These are phyloP conservation scores for Chloropsis cyanopogon DNA, from an alignment of 2,113 vertebrate species.

Conservation along the genomic window DNA sequence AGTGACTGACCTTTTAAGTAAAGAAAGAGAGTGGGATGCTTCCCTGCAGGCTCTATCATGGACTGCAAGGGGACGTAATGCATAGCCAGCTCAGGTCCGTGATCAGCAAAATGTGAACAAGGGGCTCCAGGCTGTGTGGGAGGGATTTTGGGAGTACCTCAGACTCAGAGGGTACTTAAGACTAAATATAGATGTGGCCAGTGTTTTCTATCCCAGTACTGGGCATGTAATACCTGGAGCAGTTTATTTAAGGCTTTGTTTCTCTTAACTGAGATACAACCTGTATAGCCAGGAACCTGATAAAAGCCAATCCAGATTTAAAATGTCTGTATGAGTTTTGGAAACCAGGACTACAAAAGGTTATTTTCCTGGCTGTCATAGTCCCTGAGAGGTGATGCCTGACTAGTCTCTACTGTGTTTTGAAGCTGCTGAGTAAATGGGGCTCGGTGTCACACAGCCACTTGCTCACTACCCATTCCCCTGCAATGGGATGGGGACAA, in stretches of 20 bases:
- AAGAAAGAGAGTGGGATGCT: neutral
- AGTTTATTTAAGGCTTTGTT: neutral
- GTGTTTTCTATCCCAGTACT: neutral
- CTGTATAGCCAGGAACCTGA: neutral
- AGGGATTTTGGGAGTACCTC: neutral
- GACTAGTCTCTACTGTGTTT: neutral
- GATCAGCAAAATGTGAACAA: neutral
- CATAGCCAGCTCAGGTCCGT: neutral
- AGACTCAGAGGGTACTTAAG: neutral
- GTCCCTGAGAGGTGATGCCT: neutral
- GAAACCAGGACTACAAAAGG: neutral
- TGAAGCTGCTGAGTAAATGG: neutral
- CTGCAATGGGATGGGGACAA: neutral
- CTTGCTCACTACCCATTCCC: rapidly evolving
- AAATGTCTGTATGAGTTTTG: neutral
- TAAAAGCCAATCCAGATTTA: neutral
- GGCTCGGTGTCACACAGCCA: neutral
- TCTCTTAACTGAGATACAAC: neutral
- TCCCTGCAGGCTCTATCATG: neutral
- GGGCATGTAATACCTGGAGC: neutral
- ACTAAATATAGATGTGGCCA: neutral
- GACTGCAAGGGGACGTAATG: neutral
- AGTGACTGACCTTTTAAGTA: neutral
- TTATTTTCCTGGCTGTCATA: neutral
- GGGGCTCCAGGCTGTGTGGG: neutral